phyloP scores from a whole-genome alignment of 2,888 invertebrate species.

The Koerneria pararmatus region DNA sequence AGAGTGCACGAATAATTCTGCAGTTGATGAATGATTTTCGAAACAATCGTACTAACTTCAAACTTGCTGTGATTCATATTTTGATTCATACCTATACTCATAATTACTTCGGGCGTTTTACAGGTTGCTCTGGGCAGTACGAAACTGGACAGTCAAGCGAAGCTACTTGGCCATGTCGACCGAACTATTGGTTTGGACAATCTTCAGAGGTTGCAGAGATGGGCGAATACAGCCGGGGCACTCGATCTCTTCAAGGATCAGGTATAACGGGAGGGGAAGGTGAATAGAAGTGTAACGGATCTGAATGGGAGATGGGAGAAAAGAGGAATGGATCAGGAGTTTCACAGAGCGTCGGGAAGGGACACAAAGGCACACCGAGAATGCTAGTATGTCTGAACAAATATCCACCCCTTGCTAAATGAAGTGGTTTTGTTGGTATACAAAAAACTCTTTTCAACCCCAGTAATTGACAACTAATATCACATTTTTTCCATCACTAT shows the following conservation, averaged over 20 bases:
- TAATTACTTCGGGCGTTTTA: neutral
- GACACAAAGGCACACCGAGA: no score
- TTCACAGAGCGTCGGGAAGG: no score
- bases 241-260: conserved; percentile 58
- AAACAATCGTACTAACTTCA: neutral
- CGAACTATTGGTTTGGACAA: conserved; percentile 58
- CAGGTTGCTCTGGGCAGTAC: conserved; percentile 52
- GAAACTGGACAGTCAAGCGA: conserved; percentile 56
- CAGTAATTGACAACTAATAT: no score
- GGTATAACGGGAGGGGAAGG: conserved; percentile 33
- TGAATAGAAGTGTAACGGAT: neutral
- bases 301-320: no score
- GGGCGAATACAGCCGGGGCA: conserved; percentile 60
- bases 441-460: no score
- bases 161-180: conserved; percentile 56
- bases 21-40: neutral
- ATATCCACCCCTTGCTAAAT: no score
- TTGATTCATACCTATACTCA: no score
- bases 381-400: no score
- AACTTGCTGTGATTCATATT: neutral
- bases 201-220: conserved; percentile 55
- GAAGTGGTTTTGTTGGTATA: no score
- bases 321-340: no score
- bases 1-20: no score
- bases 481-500: no score